These are phyloP conservation scores for Helogale parvula DNA, from an alignment of 2,113 vertebrate genomes.

Conservation along the genomic window DNA sequence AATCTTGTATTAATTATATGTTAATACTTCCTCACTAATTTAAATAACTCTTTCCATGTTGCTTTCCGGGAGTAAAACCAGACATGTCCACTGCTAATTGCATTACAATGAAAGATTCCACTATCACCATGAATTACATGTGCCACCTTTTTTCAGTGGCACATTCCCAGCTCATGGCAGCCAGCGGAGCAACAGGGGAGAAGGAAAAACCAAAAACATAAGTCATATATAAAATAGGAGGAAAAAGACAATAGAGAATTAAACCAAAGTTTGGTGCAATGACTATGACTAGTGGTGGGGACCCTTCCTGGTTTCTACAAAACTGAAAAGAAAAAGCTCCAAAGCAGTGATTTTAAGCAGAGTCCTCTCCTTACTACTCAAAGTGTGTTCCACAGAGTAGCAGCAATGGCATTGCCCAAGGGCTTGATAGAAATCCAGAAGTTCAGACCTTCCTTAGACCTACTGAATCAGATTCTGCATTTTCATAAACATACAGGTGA, in stretches of 20 bases:
- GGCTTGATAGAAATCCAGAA: neutral
- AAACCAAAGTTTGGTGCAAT: neutral
- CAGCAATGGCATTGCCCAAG: neutral
- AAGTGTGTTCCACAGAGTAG: neutral
- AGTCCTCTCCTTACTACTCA: neutral
- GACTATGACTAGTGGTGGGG: neutral
- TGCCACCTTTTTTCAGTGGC: neutral
- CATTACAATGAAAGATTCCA: constrained; percentile 34
- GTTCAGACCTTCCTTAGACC: neutral
- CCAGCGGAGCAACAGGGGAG: neutral
- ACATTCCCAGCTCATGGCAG: neutral
- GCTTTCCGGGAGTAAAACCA: constrained; percentile 53
- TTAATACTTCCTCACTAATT: constrained; percentile 49
- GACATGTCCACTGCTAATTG: neutral
- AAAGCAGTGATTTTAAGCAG: neutral
- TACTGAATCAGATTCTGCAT: neutral
- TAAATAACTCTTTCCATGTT: constrained; percentile 38
- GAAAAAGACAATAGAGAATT: neutral
- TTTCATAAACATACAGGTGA: neutral
- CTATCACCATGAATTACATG: constrained; percentile 6
- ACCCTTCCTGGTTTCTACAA: neutral
- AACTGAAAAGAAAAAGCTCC: neutral
- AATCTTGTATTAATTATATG: constrained; percentile 59
- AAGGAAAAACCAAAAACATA: constrained; percentile 1
- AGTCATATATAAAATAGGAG: neutral